Base-by-base conservation (phyloP, 1,140 invertebrate species). In the Orius laevigatus region DNA sequence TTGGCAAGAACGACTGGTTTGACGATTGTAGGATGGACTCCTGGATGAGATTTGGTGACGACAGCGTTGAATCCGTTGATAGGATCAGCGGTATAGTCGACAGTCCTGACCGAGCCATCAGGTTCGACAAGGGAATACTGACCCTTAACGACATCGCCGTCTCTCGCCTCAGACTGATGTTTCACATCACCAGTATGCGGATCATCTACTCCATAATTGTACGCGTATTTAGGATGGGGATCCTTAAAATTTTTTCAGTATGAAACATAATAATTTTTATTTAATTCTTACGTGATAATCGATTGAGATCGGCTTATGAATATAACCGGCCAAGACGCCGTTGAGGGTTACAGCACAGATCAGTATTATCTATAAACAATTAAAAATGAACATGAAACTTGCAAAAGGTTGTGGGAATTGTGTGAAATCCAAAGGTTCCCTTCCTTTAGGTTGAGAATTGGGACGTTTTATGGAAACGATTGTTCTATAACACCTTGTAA, bases 41-140 rank as follows among this genome's bases (percentile, higher is more conserved):
- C 1, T 20, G 33, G 42, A 41, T 34, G 15, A 52, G 25, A 18
- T 46, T 52, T 32, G 32, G 48, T 60, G 70, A 59, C 58, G 40
- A 62, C 57, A n/a, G 61, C 58, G 41, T 64, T 60, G 50, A 64
- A 66, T 45, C 65, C 63, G 38, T 61, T 59, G 15, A 58, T 44
- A 5, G 58, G 44, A 51, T 66, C 63, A 18, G 63, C 63, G 5
- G 60, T 60, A 58, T 66, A 65, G 25, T 60, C 54, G 36, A 62
- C 61, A 18, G 56, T 60, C 18, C 58, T 32, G 11, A 53, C 52
- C n/a, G 52, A 53, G 16, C 61, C 59, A 41, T 62, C 74, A n/a
- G 74, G 68, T 55, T 76, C 72, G 47, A 74, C 62, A 18, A 76
- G 61, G 39, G 69, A 72, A 62, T 76, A 76, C 47, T 57, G 25